A percentile compares a stretch with the other conserved stretches of the same genome.
phyloP scores from a whole-genome alignment of 2,797 vertebrate species.

The Thaleichthys pacificus region DNA sequence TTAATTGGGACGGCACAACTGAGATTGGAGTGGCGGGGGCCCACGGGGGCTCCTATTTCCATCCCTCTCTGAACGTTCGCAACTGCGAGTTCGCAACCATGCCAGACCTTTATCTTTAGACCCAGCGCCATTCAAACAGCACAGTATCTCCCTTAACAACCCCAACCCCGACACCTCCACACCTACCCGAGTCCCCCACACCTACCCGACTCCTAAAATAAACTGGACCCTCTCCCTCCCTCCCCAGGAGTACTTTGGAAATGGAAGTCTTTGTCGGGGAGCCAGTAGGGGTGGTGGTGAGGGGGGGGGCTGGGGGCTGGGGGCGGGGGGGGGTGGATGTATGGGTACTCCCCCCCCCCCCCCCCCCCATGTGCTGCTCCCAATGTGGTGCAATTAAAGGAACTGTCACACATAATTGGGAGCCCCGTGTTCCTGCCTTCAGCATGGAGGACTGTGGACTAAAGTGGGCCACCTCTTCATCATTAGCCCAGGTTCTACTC shows the following conservation, averaged over 20 bases:
- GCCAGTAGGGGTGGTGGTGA: conserved; percentile 14
- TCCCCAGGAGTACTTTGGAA: conserved; percentile 34
- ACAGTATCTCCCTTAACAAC: neutral
- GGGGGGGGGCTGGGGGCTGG: neutral
- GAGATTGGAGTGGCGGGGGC: conserved; percentile 63
- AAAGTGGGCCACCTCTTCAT: conserved; percentile 31
- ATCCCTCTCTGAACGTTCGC: conserved; percentile 48
- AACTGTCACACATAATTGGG: conserved; percentile 36
- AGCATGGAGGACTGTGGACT: conserved; percentile 24
- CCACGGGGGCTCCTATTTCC: conserved; percentile 62
- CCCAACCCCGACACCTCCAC: neutral
- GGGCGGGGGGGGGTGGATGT: neutral
- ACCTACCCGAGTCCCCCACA: conserved; percentile 27
- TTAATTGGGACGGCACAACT: conserved; percentile 69
- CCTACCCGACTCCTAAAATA: conserved; percentile 48
- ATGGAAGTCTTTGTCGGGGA: conserved; percentile 27
- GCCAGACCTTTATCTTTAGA: conserved; percentile 59
- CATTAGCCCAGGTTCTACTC: conserved; percentile 21
- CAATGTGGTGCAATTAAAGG: conserved; percentile 34
- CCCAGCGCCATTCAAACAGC: conserved; percentile 37
- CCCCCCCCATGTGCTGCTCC: conserved; percentile 18
- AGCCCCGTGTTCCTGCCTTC: conserved; percentile 20
- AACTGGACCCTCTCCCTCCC: conserved; percentile 20
- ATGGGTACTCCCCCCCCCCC: conserved; percentile 19
- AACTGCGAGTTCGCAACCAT: conserved; percentile 49